Evolutionary conservation across 2,113 vertebrate genomes (phyloP), one percentile per base, ranked within the genome.

Genomic region (Misgurnus mizolepis): DNA sequence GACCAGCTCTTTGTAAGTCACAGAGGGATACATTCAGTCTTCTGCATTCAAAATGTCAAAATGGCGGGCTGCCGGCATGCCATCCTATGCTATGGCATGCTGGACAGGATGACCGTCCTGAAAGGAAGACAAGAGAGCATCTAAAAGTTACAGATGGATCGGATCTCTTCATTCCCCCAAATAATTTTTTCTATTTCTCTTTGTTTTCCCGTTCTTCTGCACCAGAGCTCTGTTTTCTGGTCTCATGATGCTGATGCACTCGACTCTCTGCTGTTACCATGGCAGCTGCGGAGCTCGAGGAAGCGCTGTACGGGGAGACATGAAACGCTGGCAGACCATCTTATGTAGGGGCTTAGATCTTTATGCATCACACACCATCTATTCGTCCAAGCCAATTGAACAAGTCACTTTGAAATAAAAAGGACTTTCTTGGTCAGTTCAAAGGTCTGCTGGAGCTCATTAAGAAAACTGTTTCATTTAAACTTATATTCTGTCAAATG

Each of bases 201-300:
- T n/a, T 10, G 15, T 45, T 45, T 40, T 5, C 47, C 61, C 12
- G 56, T 47, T 53, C 43, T 65, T 77, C 69, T 67, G 14, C 66
- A 68, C 56, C 69, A n/a, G 56, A 17, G 62, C 84, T 80, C 80
- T 78, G 84, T 86, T 81, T 73, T 90, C 81, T 84, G 73, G 81
- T 79, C 83, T 89, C 84, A 71, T 62, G 65, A 62, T 85, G 80
- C 87, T 86, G 75, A 60, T 73, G 53, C 65, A 60, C 53, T 62
- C 74, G 45, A 83, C 86, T 87, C 84, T 73, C 85, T 79, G 76
- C 90, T 77, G 89, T 91, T 78, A 80, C 82, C 85, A 86, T 86
- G 85, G 82, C 64, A 86, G 82, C 82, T 64, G 18, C 22, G 55
- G 62, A 76, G 71, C 71, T 14, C 2, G 76, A 82, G 79, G 82